phyloP scores from a whole-genome alignment of 2,888 invertebrate species.

The Clostera curtula region DNA sequence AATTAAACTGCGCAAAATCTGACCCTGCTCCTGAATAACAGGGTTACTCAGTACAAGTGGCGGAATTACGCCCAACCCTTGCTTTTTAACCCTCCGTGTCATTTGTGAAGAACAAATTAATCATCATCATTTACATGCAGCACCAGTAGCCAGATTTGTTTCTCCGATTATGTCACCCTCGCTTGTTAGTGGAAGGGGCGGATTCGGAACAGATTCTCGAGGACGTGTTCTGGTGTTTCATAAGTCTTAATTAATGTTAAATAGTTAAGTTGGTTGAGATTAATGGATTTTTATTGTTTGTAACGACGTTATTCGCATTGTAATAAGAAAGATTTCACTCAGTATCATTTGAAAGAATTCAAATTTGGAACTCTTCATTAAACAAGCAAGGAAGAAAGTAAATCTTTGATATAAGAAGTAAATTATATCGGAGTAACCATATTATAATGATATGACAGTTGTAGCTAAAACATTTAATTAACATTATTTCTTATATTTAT shows the following conservation, averaged over 20 bases:
- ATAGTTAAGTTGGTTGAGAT: conserved; percentile 5
- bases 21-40: conserved; percentile 40
- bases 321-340: conserved; percentile 8
- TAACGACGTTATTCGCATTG: conserved; percentile 2
- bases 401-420: too few relatives aligned
- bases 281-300: conserved; percentile 9
- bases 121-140: conserved; percentile 75
- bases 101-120: conserved; percentile 73
- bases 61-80: conserved; percentile 50
- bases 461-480: too few relatives aligned
- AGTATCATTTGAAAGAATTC: too few relatives aligned
- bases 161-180: conserved; percentile 72
- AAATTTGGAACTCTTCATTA: too few relatives aligned
- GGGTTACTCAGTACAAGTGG: conserved; percentile 57
- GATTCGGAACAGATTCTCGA: conserved; percentile 53
- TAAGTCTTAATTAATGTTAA: conserved; percentile 41
- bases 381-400: too few relatives aligned
- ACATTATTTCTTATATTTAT: too few relatives aligned
- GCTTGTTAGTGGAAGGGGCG: conserved; percentile 54
- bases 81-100: conserved; percentile 72
- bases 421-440: too few relatives aligned
- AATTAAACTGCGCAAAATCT: conserved; percentile 57
- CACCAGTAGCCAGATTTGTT: conserved; percentile 72
- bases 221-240: conserved; percentile 55
- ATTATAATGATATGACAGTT: too few relatives aligned